These are phyloP conservation scores for Serinus canaria DNA, from an alignment of 2,113 vertebrate genomes.

Conservation along the genomic window DNA sequence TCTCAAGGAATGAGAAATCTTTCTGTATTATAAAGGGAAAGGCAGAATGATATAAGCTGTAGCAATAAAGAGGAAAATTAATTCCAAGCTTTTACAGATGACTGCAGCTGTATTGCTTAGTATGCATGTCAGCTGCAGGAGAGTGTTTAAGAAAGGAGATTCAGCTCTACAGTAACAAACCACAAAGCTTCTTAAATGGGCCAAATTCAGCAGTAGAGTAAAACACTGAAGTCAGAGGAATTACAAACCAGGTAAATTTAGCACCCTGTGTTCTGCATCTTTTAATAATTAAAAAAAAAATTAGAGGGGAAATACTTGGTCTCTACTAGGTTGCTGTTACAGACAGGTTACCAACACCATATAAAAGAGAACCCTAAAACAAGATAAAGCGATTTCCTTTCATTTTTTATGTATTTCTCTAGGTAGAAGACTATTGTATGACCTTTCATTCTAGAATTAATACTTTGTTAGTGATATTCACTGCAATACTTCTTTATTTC, in stretches of 20 bases:
- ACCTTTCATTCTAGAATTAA: neutral
- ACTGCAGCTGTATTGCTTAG: neutral
- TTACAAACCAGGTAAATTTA: neutral
- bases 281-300: slow-evolving; percentile 30
- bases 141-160: neutral
- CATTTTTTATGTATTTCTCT: neutral
- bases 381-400: neutral
- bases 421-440: neutral
- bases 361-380: neutral
- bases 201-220: neutral
- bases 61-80: slow-evolving; percentile 46
- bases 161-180: neutral
- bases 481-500: neutral
- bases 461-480: neutral
- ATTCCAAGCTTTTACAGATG: slow-evolving; percentile 37
- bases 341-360: neutral
- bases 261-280: neutral
- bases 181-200: neutral
- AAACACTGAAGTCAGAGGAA: neutral
- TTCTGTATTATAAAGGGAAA: slow-evolving; percentile 20
- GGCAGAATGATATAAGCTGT: slow-evolving; percentile 1
- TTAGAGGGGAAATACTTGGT: neutral
- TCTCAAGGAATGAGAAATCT: neutral
- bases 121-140: slow-evolving; percentile 9
- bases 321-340: neutral